These are phyloP conservation scores for Acanthosepion esculentum DNA, from an alignment of 2,888 invertebrate genomes.

Conservation along the genomic window DNA sequence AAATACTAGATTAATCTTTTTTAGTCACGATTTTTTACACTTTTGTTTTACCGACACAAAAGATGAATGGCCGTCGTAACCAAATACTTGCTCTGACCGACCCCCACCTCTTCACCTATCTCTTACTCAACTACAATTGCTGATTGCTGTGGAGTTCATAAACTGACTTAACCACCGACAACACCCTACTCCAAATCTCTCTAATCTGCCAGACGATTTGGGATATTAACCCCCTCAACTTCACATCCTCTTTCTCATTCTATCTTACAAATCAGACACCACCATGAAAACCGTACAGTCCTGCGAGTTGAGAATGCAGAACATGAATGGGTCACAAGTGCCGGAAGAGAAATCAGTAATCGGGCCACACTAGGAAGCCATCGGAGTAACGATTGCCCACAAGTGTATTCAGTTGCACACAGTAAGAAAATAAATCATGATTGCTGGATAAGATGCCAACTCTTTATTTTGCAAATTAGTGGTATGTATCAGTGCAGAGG, in stretches of 20 bases:
- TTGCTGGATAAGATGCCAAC: not conserved
- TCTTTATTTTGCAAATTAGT: not conserved
- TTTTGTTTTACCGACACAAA: too few relatives aligned
- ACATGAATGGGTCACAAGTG: not conserved
- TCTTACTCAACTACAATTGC: too few relatives aligned
- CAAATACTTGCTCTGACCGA: too few relatives aligned
- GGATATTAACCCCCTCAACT: too few relatives aligned
- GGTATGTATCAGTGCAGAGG: not conserved
- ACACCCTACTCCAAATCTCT: too few relatives aligned
- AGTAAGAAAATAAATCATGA: not conserved
- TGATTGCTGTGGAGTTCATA: too few relatives aligned
- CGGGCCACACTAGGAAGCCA: not conserved
- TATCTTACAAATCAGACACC: not conserved
- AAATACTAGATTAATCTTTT: too few relatives aligned
- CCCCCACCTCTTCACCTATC: too few relatives aligned
- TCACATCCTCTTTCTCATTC: not conserved
- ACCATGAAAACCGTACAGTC: not conserved
- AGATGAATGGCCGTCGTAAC: too few relatives aligned
- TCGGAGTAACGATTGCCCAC: not conserved
- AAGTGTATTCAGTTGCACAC: not conserved
- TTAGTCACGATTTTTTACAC: too few relatives aligned
- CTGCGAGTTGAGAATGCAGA: not conserved
- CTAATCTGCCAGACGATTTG: too few relatives aligned
- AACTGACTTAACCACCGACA: too few relatives aligned
- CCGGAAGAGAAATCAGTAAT: not conserved